phyloP scores from a whole-genome alignment of 2,888 invertebrate genomes.

The Eurytoma californica region DNA sequence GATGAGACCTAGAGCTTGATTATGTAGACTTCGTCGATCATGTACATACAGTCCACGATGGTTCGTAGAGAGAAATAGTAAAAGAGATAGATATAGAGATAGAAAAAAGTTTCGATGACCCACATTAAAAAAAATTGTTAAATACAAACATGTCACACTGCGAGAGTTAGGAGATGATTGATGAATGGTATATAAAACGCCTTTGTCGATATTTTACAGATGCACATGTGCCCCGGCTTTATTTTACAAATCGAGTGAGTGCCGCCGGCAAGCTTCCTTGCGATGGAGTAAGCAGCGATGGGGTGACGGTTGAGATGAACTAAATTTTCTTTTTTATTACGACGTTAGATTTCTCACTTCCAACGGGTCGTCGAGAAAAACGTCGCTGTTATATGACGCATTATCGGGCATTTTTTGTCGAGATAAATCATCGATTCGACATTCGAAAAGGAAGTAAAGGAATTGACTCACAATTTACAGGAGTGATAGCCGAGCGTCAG shows the following conservation, averaged over 20 bases:
- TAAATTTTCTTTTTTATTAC: neutral
- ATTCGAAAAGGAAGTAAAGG: too few species aligned
- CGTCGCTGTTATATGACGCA: too few species aligned
- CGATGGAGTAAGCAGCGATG: slow-evolving; percentile 45
- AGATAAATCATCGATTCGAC: too few species aligned
- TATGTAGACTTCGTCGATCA: slow-evolving; percentile 48
- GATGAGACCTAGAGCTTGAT: slow-evolving; percentile 45
- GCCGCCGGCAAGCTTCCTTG: slow-evolving; percentile 15
- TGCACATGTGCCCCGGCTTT: slow-evolving; percentile 14
- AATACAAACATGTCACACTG: slow-evolving; percentile 19
- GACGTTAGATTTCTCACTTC: neutral
- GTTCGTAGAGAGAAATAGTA: slow-evolving; percentile 3
- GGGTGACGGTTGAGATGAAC: slow-evolving; percentile 20
- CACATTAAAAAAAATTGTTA: slow-evolving; percentile 18
- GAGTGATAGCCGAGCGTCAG: too few species aligned
- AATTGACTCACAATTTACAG: too few species aligned
- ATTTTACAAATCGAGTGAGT: slow-evolving; percentile 28
- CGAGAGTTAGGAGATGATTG: slow-evolving; percentile 6
- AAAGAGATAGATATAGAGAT: neutral
- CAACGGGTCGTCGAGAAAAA: neutral
- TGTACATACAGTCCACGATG: slow-evolving; percentile 14
- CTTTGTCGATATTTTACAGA: slow-evolving; percentile 30
- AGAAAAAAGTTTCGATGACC: slow-evolving; percentile 18
- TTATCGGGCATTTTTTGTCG: too few species aligned
- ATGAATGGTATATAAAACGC: too few species aligned